Conservation (phyloP, 2,113 vertebrate genomes). For the Prochilodus magdalenae region DNA sequence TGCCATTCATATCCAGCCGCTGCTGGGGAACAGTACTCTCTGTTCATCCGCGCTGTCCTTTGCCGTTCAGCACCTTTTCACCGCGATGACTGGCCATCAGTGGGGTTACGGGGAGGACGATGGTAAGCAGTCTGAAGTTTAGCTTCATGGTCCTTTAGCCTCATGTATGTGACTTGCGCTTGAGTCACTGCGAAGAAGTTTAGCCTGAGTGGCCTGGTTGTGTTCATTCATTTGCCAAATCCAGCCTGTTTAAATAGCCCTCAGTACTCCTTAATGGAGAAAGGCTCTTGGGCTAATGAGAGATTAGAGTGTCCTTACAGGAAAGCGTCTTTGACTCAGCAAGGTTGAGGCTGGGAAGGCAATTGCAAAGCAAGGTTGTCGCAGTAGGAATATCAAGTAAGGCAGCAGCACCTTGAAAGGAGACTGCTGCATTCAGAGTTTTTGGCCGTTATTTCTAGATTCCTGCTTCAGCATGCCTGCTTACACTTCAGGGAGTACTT, state of each 20-base stretch:
- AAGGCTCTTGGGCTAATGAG: background rate
- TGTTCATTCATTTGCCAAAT: background rate
- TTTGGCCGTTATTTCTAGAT: background rate
- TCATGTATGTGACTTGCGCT: background rate
- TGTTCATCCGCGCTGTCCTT: background rate
- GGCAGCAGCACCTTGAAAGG: background rate
- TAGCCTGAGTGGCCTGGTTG: background rate
- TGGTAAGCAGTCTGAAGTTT: slow-evolving; percentile 78
- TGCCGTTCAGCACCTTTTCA: background rate
- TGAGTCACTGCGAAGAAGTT: background rate
- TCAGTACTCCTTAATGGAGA: background rate
- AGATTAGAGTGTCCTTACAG: slow-evolving; percentile 9
- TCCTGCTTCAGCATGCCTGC: background rate
- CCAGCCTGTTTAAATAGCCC: background rate
- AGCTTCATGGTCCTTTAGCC: background rate
- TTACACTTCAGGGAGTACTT: background rate
- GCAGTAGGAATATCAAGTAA: background rate
- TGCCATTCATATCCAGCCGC: background rate
- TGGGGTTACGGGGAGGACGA: slow-evolving; percentile 94
- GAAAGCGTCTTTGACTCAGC: background rate
- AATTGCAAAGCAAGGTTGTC: too few relatives aligned
- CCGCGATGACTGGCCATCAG: slow-evolving; percentile 84
- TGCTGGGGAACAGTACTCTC: background rate
- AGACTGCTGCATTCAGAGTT: background rate
- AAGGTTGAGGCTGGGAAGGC: background rate